Evolutionary conservation across 1,140 invertebrate species (phyloP), one percentile per base, ranked within the genome.

Genomic region (Muscidifurax raptorellus): DNA sequence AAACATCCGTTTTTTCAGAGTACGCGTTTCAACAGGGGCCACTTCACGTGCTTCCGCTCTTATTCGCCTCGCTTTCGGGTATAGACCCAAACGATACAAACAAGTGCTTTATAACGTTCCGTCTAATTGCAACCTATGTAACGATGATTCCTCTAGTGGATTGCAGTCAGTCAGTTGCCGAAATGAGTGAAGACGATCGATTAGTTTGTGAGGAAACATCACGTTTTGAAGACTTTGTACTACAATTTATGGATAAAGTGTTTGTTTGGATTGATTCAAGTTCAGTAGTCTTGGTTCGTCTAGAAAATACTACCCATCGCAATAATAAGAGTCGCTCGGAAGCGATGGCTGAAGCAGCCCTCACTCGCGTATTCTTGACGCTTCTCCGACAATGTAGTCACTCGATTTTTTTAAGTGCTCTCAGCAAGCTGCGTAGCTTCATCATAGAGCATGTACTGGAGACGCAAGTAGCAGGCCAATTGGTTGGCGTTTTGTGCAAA

Each of bases 21-120:
- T 91, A 93, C 67, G 93, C 93, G 81, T 97, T 95, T 91, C 94
- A 95, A 10, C 96, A 97, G 90, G 97, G 97, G 18, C 96, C 96
- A 36, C 95, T 94, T 0, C 96, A 98, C 89, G 95, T 98, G 0
- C 94, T 99, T 5, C 97, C 97, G 1, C 91, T 99, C 6, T 91
- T 99, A 4, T 95, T 97, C 88, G 94, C 95, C 1, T 94, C 96
- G 0, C 91, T 99, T 18, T 98, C 98, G 0, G 97, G 97, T 9
- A 96, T 99, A 67, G 98, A 99, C 93, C 95, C 97, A 0, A 99
- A 99, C 89, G 98, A 99, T 91, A 94, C 96, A 47, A 95, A 95
- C 83, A 99, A 99, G 89, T 97, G 95, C 84, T 94, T 97, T 87
- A 95, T 96, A 40, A 95, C 97, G 0, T 95, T 98, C 86, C 95